Base-by-base conservation (phyloP, 2,888 invertebrate species). In the Mythimna loreyi region DNA sequence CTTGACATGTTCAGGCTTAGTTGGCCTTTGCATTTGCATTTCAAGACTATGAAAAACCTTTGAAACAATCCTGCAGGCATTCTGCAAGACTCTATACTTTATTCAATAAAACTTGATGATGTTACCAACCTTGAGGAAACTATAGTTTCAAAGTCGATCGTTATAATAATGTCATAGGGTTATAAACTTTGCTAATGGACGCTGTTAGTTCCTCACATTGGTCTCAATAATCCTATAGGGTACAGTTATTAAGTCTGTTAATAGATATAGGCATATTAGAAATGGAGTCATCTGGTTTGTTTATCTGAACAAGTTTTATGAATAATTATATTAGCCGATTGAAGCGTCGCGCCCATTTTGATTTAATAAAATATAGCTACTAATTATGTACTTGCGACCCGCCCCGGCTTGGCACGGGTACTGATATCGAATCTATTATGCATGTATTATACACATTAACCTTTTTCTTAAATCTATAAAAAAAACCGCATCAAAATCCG, bases 51-150 rank as follows among this genome's bases (percentile, higher is more conserved):
- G 3, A 3, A 13, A 36, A 36, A 11, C 13, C 36, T 33, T 11
- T 33, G 33, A 3, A 33, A 36, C 36, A 36, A 13, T 36, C 36
- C 13, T 4, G 16, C 40, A 40, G 16, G 40, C 30, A 6, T 52
- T 65, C 21, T 16, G 25, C 13, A 47, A 16, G 6, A 53, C 30
- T 47, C 19, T n/a, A 25, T 19, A 23, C 21, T 65, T 65, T 33
- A 33, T 65, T 65, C 40, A 53, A 33, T 30, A 43, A 43, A 72
- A 72, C 52, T 72, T 65, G 19, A 36, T 16, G 2, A 25, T 58
- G 19, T 53, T 53, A 72, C 30, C 21, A 3, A 58, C 53, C 40
- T 72, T 58, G 50, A 16, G 16, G 19, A 33, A 72, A 72, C 30
- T 53, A 65, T 9, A 58, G 52, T 72, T 40, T 53, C 43, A 11